A percentile compares a stretch with the other conserved stretches of the same genome.
Conservation (phyloP, 1,140 invertebrate genomes). For the Pogonognathellus flavescens region DNA sequence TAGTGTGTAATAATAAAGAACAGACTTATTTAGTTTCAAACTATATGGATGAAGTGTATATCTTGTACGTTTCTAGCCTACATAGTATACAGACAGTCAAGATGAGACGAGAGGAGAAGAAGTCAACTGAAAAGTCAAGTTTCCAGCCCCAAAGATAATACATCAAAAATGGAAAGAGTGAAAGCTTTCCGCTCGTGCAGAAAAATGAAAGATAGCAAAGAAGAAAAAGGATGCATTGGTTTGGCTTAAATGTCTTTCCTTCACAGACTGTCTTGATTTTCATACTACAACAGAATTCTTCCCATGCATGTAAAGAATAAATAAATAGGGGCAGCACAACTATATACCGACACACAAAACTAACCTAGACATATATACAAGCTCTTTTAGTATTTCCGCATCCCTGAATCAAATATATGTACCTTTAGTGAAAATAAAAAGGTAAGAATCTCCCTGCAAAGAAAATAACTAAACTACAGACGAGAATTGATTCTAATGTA, state of each 20-base stretch:
- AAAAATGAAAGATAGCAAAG: conserved; percentile 30
- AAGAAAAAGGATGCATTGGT: not conserved
- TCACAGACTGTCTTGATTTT: not conserved
- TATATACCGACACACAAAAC: not conserved
- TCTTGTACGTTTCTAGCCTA: too few species aligned
- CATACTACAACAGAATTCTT: not conserved
- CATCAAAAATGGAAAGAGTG: conserved; percentile 31
- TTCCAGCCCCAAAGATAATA: conserved; percentile 20
- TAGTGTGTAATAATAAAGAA: not conserved
- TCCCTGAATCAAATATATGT: too few species aligned
- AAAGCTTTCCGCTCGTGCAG: conserved; percentile 43
- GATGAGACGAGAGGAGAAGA: not conserved
- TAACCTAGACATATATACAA: not conserved
- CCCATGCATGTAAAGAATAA: conserved; percentile 11
- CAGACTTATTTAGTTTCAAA: not conserved
- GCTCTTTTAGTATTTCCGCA: too few species aligned
- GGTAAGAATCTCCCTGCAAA: too few species aligned
- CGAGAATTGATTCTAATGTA: too few species aligned
- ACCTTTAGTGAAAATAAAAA: too few species aligned
- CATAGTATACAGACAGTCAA: too few species aligned
- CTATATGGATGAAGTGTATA: not conserved
- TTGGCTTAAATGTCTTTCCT: not conserved
- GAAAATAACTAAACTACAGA: too few species aligned
- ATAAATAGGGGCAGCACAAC: conserved; percentile 6
- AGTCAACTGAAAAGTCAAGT: conserved; percentile 21